Evolutionary conservation across 2,888 invertebrate genomes (phyloP).

Genomic region (Drosophila lutescens): DNA sequence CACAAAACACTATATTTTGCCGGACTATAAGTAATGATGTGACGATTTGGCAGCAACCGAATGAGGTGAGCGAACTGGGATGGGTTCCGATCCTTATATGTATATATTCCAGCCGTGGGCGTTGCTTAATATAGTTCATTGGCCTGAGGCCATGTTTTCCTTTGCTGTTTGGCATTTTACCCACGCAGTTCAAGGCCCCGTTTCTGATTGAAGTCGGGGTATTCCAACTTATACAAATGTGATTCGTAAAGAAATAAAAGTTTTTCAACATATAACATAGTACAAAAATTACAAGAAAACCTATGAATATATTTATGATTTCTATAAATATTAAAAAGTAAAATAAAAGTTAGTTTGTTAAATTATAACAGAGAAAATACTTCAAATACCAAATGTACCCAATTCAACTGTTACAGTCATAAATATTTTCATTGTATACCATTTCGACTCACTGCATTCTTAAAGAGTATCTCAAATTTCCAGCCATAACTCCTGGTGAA

Average conservation of each 20-base stretch:
- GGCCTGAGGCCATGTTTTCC: slow-evolving; percentile 35
- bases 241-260: no score
- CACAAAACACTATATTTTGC: slow-evolving; percentile 68
- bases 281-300: no score
- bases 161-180: slow-evolving; percentile 42
- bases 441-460: neutral
- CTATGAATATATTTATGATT: no score
- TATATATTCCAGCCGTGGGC: slow-evolving; percentile 30
- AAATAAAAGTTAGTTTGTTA: no score
- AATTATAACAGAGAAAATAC: neutral
- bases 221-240: neutral
- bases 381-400: neutral
- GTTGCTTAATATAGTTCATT: slow-evolving; percentile 56
- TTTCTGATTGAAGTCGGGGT: neutral
- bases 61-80: slow-evolving; percentile 21
- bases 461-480: slow-evolving; percentile 47
- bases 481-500: slow-evolving; percentile 9
- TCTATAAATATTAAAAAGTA: no score
- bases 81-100: slow-evolving; percentile 9
- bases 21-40: slow-evolving; percentile 72
- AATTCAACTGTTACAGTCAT: no score
- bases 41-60: slow-evolving; percentile 70
- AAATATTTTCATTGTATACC: neutral
- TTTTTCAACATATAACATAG: no score
- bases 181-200: slow-evolving; percentile 63